phyloP scores from a whole-genome alignment of 2,888 invertebrate species.

The Euzetes globulus region DNA sequence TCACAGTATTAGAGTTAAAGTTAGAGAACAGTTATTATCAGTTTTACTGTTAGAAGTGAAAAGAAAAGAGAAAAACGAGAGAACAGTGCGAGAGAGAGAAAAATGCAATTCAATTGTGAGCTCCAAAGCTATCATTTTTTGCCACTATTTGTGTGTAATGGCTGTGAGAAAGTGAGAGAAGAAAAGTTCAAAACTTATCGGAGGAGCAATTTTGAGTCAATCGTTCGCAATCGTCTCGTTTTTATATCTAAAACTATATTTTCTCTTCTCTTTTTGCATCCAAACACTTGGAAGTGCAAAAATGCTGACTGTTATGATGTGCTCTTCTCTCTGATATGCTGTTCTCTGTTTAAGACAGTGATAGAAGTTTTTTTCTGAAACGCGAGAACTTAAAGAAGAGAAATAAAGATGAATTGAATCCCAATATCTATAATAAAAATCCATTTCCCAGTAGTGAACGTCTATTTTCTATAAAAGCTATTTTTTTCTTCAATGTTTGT shows the following conservation, averaged over 20 bases:
- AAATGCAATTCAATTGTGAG: background rate
- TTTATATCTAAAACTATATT: background rate
- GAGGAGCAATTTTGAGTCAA: background rate
- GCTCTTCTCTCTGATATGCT: background rate
- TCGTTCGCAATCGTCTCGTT: background rate
- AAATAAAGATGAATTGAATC: constrained; percentile 13
- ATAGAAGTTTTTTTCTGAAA: background rate
- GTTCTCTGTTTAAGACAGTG: background rate
- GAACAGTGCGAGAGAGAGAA: background rate
- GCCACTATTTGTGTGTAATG: background rate
- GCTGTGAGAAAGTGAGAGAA: background rate
- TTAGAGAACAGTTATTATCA: background rate
- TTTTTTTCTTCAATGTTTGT: background rate
- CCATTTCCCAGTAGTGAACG: background rate
- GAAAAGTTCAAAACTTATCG: background rate
- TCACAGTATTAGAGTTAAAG: background rate
- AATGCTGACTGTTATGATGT: background rate
- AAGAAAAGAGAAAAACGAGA: too few relatives aligned
- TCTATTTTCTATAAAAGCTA: constrained; percentile 17
- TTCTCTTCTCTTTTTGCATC: background rate
- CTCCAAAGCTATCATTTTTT: background rate
- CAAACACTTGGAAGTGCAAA: background rate
- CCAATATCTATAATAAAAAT: background rate
- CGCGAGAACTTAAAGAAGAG: background rate
- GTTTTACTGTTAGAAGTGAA: too few relatives aligned